Evolutionary conservation across 2,888 invertebrate genomes (phyloP).

Genomic region (Ochropacha duplaris): DNA sequence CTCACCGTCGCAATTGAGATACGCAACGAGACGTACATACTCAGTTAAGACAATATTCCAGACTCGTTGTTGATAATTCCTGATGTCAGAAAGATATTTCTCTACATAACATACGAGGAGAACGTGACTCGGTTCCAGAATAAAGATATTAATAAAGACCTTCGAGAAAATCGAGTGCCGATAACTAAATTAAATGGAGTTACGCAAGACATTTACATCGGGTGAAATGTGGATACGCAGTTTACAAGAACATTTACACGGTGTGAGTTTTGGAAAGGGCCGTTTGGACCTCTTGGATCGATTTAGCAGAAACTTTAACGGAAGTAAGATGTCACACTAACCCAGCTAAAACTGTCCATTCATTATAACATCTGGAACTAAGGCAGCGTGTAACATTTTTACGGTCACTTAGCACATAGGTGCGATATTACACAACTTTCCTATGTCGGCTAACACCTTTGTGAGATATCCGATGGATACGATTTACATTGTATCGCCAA

Average conservation of each 20-base stretch:
- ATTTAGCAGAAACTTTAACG: neutral
- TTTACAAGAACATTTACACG: neutral
- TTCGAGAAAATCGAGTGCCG: neutral
- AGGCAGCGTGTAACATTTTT: conserved; percentile 38
- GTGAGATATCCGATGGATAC: conserved; percentile 32
- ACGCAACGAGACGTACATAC: conserved; percentile 22
- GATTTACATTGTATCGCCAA: conserved; percentile 19
- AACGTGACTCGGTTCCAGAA: neutral
- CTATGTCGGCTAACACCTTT: conserved; percentile 37
- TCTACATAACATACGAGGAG: neutral
- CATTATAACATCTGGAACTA: conserved; percentile 34
- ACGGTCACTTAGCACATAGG: conserved; percentile 61
- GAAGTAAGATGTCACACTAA: neutral
- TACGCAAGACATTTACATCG: neutral
- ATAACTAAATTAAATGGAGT: conserved; percentile 3
- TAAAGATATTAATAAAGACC: neutral
- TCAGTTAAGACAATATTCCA: conserved; percentile 9
- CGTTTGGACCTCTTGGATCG: neutral
- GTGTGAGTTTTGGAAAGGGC: neutral
- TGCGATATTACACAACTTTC: conserved; percentile 69
- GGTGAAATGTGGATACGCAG: neutral
- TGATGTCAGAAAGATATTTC: neutral
- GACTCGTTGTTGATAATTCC: conserved; percentile 11
- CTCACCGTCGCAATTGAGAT: conserved; percentile 43
- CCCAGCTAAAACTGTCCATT: conserved; percentile 21